Percentiles rank a stretch among this genome's conserved stretches.
phyloP scores from a whole-genome alignment of 2,797 vertebrate genomes.

The Crotalus adamanteus region DNA sequence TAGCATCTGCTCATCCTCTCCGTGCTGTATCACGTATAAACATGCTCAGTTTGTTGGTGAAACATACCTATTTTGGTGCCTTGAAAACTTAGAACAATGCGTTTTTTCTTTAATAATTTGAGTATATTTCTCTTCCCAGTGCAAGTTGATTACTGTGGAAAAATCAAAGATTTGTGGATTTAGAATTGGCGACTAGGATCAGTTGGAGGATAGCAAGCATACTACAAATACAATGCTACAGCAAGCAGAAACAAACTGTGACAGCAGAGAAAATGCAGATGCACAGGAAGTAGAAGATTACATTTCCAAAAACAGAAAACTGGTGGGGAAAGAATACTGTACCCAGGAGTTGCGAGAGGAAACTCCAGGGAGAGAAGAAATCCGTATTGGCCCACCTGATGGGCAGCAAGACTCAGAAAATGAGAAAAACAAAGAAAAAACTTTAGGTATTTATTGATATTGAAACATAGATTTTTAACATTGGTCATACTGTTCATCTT shows the following conservation, averaged over 20 bases:
- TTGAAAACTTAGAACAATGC: neutral
- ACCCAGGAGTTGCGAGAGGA: constrained; percentile 80
- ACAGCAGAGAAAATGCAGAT: constrained; percentile 26
- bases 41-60: neutral
- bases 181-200: constrained; percentile 71
- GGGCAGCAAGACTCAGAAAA: constrained; percentile 82
- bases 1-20: neutral
- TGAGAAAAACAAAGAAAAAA: constrained; percentile 76
- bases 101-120: too few species aligned
- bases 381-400: constrained; percentile 82
- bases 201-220: constrained; percentile 71
- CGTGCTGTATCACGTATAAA: neutral
- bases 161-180: constrained; percentile 74
- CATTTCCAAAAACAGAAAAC: constrained; percentile 57
- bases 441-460: constrained; percentile 67
- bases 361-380: constrained; percentile 85
- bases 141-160: constrained; percentile 76
- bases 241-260: constrained; percentile 55
- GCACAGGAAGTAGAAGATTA: constrained; percentile 46
- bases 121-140: constrained; percentile 57
- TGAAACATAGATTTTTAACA: neutral
- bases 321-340: constrained; percentile 57
- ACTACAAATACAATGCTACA: constrained; percentile 60
- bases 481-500: neutral
- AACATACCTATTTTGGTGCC: neutral